These are phyloP conservation scores for Calidris pugnax DNA, from an alignment of 2,113 vertebrate genomes.

Conservation along the genomic window DNA sequence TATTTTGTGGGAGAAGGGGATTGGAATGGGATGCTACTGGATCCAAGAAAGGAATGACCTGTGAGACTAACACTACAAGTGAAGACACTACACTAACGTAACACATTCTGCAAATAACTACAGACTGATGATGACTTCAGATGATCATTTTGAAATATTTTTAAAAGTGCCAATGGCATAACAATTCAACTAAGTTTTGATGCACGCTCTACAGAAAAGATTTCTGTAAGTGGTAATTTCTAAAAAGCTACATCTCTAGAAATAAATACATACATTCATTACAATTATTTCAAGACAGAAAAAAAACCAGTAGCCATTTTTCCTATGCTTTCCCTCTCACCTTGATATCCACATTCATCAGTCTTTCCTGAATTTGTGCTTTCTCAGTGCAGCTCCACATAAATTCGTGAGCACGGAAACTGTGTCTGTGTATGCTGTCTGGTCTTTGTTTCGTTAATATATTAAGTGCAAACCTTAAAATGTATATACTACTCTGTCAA, in stretches of 20 bases:
- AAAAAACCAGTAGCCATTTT: not conserved
- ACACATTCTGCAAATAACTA: not conserved
- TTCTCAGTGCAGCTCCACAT: not conserved
- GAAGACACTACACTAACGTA: not conserved
- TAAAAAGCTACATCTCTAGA: not conserved
- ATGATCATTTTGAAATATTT: not conserved
- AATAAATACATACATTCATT: not conserved
- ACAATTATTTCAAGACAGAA: not conserved
- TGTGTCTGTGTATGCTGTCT: accelerated
- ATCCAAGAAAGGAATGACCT: not conserved
- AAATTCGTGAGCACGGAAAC: not conserved
- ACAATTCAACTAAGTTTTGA: not conserved
- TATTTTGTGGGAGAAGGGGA: not conserved
- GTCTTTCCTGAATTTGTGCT: not conserved
- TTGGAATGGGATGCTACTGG: not conserved
- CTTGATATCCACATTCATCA: not conserved
- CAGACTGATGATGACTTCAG: not conserved
- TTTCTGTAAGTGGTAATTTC: not conserved
- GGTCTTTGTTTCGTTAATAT: not conserved
- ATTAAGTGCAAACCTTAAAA: not conserved
- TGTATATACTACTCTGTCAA: not conserved
- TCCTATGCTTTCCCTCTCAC: not conserved
- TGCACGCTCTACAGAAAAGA: not conserved
- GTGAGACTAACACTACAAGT: not conserved
- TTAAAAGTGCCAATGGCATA: not conserved